phyloP scores from a whole-genome alignment of 1,140 invertebrate genomes.

The Platorchestia sp. region DNA sequence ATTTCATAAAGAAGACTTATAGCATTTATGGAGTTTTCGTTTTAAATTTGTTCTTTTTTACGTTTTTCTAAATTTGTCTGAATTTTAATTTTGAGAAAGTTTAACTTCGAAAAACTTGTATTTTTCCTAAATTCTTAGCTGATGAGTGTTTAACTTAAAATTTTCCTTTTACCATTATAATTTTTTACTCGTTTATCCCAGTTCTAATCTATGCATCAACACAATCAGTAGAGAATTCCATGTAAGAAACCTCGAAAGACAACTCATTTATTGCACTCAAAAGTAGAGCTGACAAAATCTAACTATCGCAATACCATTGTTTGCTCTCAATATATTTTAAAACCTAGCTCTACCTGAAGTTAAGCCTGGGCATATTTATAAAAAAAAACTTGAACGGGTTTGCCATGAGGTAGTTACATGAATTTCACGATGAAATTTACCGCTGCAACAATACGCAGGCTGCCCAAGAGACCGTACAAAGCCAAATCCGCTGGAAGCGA shows the following conservation, averaged over 20 bases:
- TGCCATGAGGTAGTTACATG: not conserved
- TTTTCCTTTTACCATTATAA: no score
- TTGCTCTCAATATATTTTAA: not conserved
- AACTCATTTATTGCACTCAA: not conserved
- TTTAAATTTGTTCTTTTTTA: no score
- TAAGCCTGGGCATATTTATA: not conserved
- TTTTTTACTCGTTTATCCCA: no score
- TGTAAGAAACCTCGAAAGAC: not conserved
- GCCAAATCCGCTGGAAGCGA: conserved; percentile 11
- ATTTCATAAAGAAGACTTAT: no score
- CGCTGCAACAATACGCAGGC: not conserved
- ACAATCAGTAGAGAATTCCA: not conserved
- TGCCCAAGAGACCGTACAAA: not conserved
- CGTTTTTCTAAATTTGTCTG: no score
- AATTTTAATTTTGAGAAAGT: no score
- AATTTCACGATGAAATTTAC: not conserved
- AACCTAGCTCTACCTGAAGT: not conserved
- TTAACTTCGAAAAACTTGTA: no score
- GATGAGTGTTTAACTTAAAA: no score
- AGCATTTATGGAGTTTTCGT: no score
- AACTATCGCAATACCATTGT: no score
- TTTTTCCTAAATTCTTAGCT: no score
- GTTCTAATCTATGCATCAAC: no score
- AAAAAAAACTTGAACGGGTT: not conserved
- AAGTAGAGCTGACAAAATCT: not conserved